Percentiles rank a stretch among this genome's conserved stretches.
phyloP scores from a whole-genome alignment of 2,113 vertebrate genomes.

The Coreoperca whiteheadi region DNA sequence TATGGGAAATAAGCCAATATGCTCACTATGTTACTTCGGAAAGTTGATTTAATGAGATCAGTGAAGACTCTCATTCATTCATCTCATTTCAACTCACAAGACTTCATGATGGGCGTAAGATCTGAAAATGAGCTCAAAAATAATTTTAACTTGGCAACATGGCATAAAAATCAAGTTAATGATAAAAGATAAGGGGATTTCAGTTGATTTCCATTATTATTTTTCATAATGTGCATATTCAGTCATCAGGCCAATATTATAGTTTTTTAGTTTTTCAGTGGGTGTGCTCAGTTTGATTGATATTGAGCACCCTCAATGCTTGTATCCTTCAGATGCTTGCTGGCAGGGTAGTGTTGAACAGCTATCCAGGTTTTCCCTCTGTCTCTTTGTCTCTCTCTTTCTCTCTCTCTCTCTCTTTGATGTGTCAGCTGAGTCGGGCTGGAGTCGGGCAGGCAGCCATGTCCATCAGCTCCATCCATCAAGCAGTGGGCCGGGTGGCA shows the following conservation, averaged over 20 bases:
- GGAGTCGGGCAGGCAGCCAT: constrained; percentile 66
- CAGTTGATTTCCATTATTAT: not conserved
- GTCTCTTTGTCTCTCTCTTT: constrained; percentile 31
- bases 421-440: constrained; percentile 50
- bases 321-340: constrained; percentile 41
- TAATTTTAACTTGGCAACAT: not conserved
- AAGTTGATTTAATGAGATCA: not conserved
- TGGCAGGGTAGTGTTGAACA: constrained; percentile 14
- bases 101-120: not conserved
- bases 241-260: not conserved
- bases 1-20: not conserved
- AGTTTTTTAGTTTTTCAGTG: not conserved
- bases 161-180: not conserved
- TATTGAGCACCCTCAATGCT: constrained; percentile 32
- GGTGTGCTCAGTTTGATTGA: not conserved
- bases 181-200: not conserved
- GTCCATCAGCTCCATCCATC: constrained; percentile 72
- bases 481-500: constrained; percentile 59
- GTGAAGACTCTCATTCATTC: not conserved
- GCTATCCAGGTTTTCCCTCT: constrained; percentile 36
- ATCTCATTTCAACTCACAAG: not conserved
- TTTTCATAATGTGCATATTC: not conserved
- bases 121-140: not conserved
- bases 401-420: constrained; percentile 42
- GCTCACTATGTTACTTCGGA: not conserved